Evolutionary conservation across 2,888 invertebrate species (phyloP), one percentile per base, ranked within the genome.

Genomic region (Argyresthia goedartella): DNA sequence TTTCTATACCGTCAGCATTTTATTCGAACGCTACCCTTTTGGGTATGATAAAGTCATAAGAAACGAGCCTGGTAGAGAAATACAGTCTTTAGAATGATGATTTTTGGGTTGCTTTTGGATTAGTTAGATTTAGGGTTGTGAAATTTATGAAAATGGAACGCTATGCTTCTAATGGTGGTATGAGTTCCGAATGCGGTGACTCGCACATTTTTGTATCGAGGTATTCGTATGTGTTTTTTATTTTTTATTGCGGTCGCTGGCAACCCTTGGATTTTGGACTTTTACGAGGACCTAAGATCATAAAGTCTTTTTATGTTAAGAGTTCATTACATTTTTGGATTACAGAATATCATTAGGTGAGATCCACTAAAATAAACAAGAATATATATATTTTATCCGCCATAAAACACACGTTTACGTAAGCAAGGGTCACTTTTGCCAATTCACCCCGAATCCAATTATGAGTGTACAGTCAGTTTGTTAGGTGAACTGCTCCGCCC

Each of bases 1-100:
- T 84, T 81, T 81, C 77, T 81, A 79, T 80, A 79, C 81, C 78
- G 76, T 76, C 79, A 78, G 76, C 74, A 73, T 81, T 51, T 81
- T 78, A 76, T 76, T 75, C 71, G 65, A 68, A 65, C 73, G 63
- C 43, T 64, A 59, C 58, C 61, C 56, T 53, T 52, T 60, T 44
- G 51, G 52, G 51, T 34, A 36, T 48, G 49, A 56, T 53, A 66
- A 66, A 56, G 60, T 46, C 66, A 35, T 58, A 68, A 60, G 47
- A n/a, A 13, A 50, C 45, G 13, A 36, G n/a, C 13, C 41, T 13
- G 10, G 8, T 8, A 33, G 10, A n/a, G 43, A 16, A 52, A 48
- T 43, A 16, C 36, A 25, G 11, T 10, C 48, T 44, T 25, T 48
- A 44, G 35, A 36, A 14, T 46, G 13, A 14, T 11, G 25, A 46